Evolutionary conservation across 1,140 invertebrate species (phyloP).

Genomic region (Agraylea sexmaculata): DNA sequence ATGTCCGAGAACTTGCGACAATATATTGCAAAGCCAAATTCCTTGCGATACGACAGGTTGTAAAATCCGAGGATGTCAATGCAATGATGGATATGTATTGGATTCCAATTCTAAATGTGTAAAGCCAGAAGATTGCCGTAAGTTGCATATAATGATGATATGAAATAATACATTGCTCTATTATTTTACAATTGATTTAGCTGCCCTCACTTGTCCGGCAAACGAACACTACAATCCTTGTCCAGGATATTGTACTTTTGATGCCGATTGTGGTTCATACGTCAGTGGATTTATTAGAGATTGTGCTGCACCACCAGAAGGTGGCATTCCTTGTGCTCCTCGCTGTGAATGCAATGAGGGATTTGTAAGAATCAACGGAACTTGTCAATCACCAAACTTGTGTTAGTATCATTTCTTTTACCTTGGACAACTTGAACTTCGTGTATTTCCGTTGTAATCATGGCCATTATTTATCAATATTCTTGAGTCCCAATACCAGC

Average conservation of each 20-base stretch:
- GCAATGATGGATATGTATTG: slow-evolving; percentile 3
- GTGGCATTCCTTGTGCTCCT: neutral
- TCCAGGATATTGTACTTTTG: slow-evolving; percentile 7
- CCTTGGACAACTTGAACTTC: too few relatives aligned
- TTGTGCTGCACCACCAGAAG: neutral
- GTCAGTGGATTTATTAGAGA: neutral
- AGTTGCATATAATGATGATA: too few relatives aligned
- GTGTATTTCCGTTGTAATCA: too few relatives aligned
- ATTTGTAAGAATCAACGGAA: slow-evolving; percentile 8
- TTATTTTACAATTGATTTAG: too few relatives aligned
- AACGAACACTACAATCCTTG: slow-evolving; percentile 3
- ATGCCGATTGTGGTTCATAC: slow-evolving; percentile 6
- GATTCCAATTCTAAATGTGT: slow-evolving; percentile 1
- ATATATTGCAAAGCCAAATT: too few relatives aligned
- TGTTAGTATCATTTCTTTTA: too few relatives aligned
- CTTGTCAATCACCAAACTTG: neutral
- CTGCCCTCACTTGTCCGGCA: neutral
- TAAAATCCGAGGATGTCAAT: slow-evolving; percentile 2
- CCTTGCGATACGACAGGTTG: neutral
- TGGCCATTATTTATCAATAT: too few relatives aligned
- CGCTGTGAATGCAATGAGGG: slow-evolving; percentile 5
- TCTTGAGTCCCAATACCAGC: too few relatives aligned
- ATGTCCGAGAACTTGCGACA: neutral
- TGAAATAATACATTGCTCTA: too few relatives aligned
- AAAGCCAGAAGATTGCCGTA: slow-evolving; percentile 5